A percentile compares a stretch with the other conserved stretches of the same genome.
These are phyloP conservation scores for Dascyllus trimaculatus DNA, from an alignment of 2,113 vertebrate species.

Conservation along the genomic window DNA sequence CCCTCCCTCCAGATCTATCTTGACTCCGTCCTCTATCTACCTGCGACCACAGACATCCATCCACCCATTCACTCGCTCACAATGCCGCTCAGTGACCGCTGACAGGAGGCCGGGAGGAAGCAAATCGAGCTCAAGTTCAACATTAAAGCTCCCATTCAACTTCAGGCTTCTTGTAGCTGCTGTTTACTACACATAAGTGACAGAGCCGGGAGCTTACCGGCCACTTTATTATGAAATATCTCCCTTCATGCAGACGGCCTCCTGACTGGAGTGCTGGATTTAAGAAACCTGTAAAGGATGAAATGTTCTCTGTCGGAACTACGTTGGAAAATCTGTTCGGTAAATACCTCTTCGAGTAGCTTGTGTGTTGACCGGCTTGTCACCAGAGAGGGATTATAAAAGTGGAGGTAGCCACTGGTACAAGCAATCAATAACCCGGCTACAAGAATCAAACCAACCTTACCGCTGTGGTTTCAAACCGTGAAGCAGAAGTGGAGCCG, in stretches of 20 bases:
- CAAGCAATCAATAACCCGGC: slow-evolving; percentile 5
- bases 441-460: background rate
- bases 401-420: background rate
- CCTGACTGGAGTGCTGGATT: background rate
- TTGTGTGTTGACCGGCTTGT: slow-evolving; percentile 2
- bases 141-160: background rate
- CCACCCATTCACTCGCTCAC: slow-evolving; percentile 60
- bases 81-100: slow-evolving; percentile 46
- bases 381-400: slow-evolving; percentile 5
- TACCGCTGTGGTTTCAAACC: background rate
- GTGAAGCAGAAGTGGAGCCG: background rate
- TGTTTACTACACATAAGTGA: slow-evolving; percentile 7
- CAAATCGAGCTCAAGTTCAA: background rate
- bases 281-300: background rate
- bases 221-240: background rate
- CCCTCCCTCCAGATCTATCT: slow-evolving; percentile 39
- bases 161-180: background rate
- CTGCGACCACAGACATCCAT: slow-evolving; percentile 40
- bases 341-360: background rate
- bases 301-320: background rate
- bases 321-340: background rate
- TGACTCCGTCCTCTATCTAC: slow-evolving; percentile 55
- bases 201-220: background rate
- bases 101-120: slow-evolving; percentile 34
- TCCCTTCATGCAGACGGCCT: background rate